These are phyloP conservation scores for Nasonia longicornis DNA, from an alignment of 1,140 invertebrate genomes.

Conservation along the genomic window DNA sequence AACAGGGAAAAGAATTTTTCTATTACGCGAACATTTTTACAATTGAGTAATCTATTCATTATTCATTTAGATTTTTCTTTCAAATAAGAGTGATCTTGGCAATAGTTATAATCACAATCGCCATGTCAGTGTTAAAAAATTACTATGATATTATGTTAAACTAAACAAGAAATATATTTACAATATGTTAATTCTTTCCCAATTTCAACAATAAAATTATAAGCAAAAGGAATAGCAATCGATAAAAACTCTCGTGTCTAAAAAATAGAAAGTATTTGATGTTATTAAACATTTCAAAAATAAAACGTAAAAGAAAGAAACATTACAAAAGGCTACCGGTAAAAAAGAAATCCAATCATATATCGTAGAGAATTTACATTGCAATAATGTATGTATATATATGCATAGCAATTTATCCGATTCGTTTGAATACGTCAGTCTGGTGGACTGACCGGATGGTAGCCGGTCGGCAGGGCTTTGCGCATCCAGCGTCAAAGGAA, in stretches of 20 bases:
- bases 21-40: background rate
- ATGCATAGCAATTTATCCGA: background rate
- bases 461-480: slow-evolving; percentile 56
- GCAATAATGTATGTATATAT: background rate
- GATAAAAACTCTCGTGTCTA: background rate
- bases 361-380: background rate
- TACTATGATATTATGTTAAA: background rate
- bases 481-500: slow-evolving; percentile 75
- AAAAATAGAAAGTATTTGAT: background rate
- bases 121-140: background rate
- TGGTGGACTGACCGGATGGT: slow-evolving; percentile 57
- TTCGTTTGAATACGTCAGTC: slow-evolving; percentile 52
- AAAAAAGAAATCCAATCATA: background rate
- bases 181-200: background rate
- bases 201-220: background rate
- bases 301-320: background rate
- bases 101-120: background rate
- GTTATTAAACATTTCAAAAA: slow-evolving; percentile 41
- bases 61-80: background rate
- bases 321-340: background rate
- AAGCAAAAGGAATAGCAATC: background rate
- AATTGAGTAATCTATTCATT: background rate
- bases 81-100: background rate
- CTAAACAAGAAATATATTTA: background rate
- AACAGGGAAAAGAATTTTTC: background rate